Evolutionary conservation across 2,888 invertebrate species (phyloP).

Genomic region (Crepidodera aurea): DNA sequence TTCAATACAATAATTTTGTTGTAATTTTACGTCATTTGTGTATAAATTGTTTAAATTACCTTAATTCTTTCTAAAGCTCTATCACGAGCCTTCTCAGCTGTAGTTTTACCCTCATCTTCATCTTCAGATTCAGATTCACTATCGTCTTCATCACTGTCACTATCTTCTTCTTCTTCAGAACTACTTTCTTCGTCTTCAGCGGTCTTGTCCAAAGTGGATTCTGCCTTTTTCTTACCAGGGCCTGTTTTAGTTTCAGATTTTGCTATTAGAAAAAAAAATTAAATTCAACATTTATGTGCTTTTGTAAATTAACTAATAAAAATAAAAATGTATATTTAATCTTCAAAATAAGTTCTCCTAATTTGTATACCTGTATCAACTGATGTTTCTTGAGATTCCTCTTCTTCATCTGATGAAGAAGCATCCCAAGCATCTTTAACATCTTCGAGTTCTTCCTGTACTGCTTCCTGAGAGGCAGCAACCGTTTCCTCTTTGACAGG

Average conservation of each 20-base stretch:
- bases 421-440: constrained; percentile 90
- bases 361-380: constrained; percentile 33
- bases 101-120: constrained; percentile 74
- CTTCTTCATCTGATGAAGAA: constrained; percentile 65
- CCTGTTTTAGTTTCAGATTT: neutral
- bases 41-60: constrained; percentile 60
- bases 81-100: constrained; percentile 79
- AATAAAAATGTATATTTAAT: neutral
- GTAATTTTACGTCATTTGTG: no score
- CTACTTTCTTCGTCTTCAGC: constrained; percentile 54
- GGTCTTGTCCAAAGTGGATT: constrained; percentile 49
- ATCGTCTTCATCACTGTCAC: constrained; percentile 50
- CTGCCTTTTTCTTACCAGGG: constrained; percentile 11
- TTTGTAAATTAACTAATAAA: neutral
- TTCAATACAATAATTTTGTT: no score
- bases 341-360: no score
- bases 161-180: constrained; percentile 58
- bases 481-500: constrained; percentile 1
- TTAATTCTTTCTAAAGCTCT: constrained; percentile 77
- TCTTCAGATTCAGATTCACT: constrained; percentile 67
- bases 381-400: constrained; percentile 62
- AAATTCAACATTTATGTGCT: no score
- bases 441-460: constrained; percentile 61
- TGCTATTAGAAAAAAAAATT: neutral
- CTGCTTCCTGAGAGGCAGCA: constrained; percentile 42